Base-by-base conservation (phyloP, 2,797 vertebrate species). In the Spheniscus humboldti region DNA sequence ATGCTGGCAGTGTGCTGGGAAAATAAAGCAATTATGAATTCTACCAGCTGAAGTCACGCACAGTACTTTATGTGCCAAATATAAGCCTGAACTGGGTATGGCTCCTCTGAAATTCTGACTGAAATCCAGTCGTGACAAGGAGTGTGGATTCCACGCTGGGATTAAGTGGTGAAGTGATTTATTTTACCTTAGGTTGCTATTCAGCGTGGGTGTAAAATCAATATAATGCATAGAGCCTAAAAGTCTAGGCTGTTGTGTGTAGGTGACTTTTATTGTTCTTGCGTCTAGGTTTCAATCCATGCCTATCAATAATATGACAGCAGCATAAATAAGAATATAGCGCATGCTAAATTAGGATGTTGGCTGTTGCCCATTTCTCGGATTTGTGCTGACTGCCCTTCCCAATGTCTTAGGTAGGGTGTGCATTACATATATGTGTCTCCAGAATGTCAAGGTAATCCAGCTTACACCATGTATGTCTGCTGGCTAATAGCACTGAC, bases 371-470 rank as follows among this genome's bases (percentile, higher is more conserved):
- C 50, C 2, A 0, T 28, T 28, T 22, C 41, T 63, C 67, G 62
- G 16, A 5, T 75, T 62, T 41, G 37, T 85, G 12, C 47, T 59
- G 68, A 10, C 16, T 45, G 73, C 30, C 18, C 10, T 74, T 81
- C 27, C 30, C 27, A 2, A 1, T 27, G 50, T 30, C 27, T 63
- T 31, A 7, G 43, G 18, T 68, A 25, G 16, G 37, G 24, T 28
- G 27, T 33, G 27, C 5, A 0, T 67, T 11, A 45, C 22, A 0
- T 18, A 4, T 9, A 6, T 3, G 4, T 59, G 7, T 37, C 23
- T 75, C 39, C 37, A 31, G 57, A 27, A 60, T 3, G 24, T 64
- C 57, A 35, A n/a, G 62, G 30, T 14, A 27, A 28, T 81, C 39
- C 18, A 18, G 67, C 63, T 80, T 73, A 28, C 22, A 25, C 35